Evolutionary conservation across 2,888 invertebrate genomes (phyloP).

Genomic region (Ypsolopha sequella): DNA sequence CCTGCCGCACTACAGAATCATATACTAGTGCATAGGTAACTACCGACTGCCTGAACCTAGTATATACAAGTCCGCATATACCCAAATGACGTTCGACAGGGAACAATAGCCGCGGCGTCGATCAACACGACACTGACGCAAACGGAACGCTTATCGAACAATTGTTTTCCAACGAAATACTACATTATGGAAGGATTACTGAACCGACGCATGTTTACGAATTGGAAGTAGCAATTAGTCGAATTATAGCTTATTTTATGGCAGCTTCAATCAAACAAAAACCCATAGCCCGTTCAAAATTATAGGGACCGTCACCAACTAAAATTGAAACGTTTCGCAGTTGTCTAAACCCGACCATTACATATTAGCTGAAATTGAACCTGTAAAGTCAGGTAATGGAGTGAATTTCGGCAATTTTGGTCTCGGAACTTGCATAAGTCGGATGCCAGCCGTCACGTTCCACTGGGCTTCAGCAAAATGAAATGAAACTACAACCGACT

Average conservation of each 20-base stretch:
- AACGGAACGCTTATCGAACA: not conserved
- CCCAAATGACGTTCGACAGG: not conserved
- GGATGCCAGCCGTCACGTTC: conserved; percentile 42
- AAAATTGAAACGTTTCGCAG: no score
- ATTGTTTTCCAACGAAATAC: not conserved
- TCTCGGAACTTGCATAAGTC: conserved; percentile 41
- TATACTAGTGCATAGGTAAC: not conserved
- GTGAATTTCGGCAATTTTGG: conserved; percentile 16
- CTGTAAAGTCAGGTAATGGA: not conserved
- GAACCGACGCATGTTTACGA: not conserved
- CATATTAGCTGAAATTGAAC: no score
- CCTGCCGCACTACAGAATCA: conserved; percentile 3
- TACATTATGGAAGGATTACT: not conserved
- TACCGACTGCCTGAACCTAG: not conserved
- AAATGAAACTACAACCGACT: no score
- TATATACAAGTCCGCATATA: not conserved
- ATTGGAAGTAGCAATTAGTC: not conserved
- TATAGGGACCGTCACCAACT: no score
- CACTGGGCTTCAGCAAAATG: conserved; percentile 45
- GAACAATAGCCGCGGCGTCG: not conserved
- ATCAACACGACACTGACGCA: not conserved
- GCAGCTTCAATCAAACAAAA: no score
- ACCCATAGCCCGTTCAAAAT: no score
- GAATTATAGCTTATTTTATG: not conserved
- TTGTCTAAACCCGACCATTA: no score